Conservation (phyloP, 2,888 invertebrate genomes). For the Pharmacophagus antenor region DNA sequence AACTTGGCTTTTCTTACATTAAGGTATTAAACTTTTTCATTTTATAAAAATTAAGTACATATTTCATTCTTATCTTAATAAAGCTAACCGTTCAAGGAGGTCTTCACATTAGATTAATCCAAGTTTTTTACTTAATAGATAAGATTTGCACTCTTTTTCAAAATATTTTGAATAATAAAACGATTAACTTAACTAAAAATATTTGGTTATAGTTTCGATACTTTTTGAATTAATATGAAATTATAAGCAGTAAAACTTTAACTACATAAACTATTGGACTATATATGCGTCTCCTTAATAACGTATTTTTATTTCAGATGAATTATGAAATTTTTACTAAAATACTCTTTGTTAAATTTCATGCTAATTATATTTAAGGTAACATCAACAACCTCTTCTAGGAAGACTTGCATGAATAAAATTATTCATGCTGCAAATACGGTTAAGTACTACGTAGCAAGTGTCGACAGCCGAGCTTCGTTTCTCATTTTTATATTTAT, state of each 20-base stretch:
- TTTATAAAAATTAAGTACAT: conserved; percentile 25
- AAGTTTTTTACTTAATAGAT: neutral
- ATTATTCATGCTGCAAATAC: conserved; percentile 13
- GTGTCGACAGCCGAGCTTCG: conserved; percentile 16
- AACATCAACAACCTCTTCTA: conserved; percentile 25
- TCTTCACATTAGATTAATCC: conserved; percentile 2
- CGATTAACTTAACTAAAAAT: too few relatives aligned
- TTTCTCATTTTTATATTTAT: conserved; percentile 11
- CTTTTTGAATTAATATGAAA: too few relatives aligned
- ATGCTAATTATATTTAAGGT: conserved; percentile 30
- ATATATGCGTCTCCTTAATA: too few relatives aligned
- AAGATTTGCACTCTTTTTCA: neutral
- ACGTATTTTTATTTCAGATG: neutral
- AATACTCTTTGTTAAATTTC: conserved; percentile 3
- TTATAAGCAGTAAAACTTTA: too few relatives aligned
- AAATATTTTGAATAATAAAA: too few relatives aligned
- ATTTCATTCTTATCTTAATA: conserved; percentile 17
- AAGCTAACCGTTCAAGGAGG: conserved; percentile 1
- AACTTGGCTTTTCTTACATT: conserved; percentile 57
- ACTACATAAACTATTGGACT: too few relatives aligned
- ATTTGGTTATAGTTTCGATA: too few relatives aligned
- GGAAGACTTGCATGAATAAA: conserved; percentile 24
- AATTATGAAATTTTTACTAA: neutral
- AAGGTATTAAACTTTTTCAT: conserved; percentile 40
- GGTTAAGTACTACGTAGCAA: conserved; percentile 20